phyloP scores from a whole-genome alignment of 2,888 invertebrate genomes.

The Craniophora ligustri region DNA sequence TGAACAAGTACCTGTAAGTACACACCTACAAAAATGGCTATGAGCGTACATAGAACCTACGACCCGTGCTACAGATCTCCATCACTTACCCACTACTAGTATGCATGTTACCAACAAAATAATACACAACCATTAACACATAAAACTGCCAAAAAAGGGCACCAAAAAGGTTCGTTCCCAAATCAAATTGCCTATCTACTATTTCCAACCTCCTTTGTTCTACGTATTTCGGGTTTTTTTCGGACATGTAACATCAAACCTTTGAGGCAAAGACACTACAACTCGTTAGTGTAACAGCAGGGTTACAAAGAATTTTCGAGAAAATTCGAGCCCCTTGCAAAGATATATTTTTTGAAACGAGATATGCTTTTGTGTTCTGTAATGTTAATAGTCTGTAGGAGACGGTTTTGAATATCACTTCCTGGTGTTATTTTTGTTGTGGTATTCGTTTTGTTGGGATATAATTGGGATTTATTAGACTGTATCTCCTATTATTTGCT shows the following conservation, averaged over 20 bases:
- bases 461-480: too few species aligned
- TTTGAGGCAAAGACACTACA: conserved; percentile 13
- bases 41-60: too few species aligned
- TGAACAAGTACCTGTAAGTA: too few species aligned
- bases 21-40: too few species aligned
- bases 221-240: conserved; percentile 7
- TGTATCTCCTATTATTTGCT: too few species aligned
- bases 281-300: conserved; percentile 28
- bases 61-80: too few species aligned
- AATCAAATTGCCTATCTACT: conserved; percentile 19
- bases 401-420: conserved; percentile 20
- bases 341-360: conserved; percentile 26
- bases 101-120: too few species aligned
- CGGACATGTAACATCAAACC: conserved; percentile 22
- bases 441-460: background rate
- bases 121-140: too few species aligned
- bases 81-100: too few species aligned
- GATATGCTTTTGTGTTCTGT: conserved; percentile 14
- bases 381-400: conserved; percentile 5
- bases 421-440: background rate
- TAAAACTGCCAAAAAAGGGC: too few species aligned
- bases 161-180: background rate
- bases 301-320: background rate
- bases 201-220: background rate
- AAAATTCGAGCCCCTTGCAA: conserved; percentile 2